These are phyloP conservation scores for Yponomeuta malinellus DNA, from an alignment of 2,888 invertebrate species.

Conservation along the genomic window DNA sequence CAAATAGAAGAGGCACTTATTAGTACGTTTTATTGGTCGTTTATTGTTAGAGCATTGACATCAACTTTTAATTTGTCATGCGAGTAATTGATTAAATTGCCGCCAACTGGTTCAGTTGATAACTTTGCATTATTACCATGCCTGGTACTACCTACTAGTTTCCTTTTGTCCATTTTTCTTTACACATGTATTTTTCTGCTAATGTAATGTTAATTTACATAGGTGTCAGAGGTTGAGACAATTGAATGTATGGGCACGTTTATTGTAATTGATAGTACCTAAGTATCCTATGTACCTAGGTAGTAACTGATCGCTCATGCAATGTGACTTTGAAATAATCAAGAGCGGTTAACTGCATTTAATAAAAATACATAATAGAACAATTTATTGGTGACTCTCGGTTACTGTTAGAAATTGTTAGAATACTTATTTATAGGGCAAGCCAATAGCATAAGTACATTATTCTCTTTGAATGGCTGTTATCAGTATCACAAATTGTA, in stretches of 20 bases:
- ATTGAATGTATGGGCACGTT: background rate
- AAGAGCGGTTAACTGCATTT: background rate
- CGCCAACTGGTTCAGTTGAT: background rate
- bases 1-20: no score
- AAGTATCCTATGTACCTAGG: background rate
- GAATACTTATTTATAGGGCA: no score
- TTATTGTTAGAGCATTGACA: background rate
- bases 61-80: background rate
- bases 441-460: no score
- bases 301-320: background rate
- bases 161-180: background rate
- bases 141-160: background rate
- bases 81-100: background rate
- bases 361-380: background rate
- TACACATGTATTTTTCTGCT: background rate
- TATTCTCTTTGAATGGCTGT: no score
- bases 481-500: no score
- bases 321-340: background rate
- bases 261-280: background rate
- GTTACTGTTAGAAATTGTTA: background rate
- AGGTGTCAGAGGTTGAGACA: background rate
- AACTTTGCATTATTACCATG: background rate
- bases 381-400: background rate
- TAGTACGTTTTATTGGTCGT: background rate
- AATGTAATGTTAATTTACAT: background rate